Base-by-base conservation (phyloP, 2,113 vertebrate species). In the Prionailurus bengalensis region DNA sequence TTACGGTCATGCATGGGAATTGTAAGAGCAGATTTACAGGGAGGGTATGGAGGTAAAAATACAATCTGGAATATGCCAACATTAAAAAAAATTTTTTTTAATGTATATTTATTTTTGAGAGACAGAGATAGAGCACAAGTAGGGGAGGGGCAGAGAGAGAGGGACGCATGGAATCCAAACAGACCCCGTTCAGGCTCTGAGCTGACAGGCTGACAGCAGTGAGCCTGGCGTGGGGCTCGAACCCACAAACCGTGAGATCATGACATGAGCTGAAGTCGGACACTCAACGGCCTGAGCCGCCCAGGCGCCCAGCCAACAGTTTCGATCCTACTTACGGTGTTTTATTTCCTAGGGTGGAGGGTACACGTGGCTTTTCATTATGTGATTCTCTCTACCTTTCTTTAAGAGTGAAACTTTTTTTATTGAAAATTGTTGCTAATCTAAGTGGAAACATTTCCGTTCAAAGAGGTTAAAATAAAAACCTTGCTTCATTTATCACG, bases 331-430 rank as follows among this genome's bases (percentile, higher is more conserved):
- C 23, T 33, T 55, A 39, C 31, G 31, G 73, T 76, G 39, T 74
- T 48, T 73, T n/a, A 42, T 87, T 68, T 94, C 74, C 74, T 66
- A 58, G 58, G 19, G 48, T 6, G 87, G 42, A 83, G 58, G 27
- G 74, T 27, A 70, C 39, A 21, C 13, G 1, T 21, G 25, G 21
- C 33, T 82, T 82, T 89, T 87, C 91, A 89, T 66, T 45, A 5
- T 53, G 76, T 27, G 58, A 73, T n/a, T 86, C 66, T 66, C 55
- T 29, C 76, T 48, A 74, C 42, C 12, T 55, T 66, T 42, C 45
- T 85, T 89, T 73, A 76, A 23, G 25, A 45, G 31, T 86, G n/a
- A 97, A 93, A 89, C 29, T 15, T 84, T 74, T 74, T 61, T 42
- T 29, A 66, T 36, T 29, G 13, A 90, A 93, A 97, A 70, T 51